Conservation (phyloP, 2,888 invertebrate species). For the Drosophila cognata region DNA sequence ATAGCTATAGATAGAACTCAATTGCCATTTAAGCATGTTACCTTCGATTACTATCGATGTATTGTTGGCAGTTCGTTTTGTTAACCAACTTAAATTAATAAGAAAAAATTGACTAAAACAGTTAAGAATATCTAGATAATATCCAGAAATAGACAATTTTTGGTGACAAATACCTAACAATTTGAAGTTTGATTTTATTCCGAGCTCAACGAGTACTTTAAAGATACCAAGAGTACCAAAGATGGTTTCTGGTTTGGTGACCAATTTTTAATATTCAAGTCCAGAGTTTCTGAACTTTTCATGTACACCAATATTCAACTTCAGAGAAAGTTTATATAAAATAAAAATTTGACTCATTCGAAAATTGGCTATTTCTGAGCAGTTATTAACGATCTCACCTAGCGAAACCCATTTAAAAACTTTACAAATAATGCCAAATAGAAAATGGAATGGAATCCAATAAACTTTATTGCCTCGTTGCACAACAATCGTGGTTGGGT, state of each 20-base stretch:
- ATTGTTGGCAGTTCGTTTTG: background rate
- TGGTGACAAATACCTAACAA: accelerated
- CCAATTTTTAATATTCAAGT: background rate
- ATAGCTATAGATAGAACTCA: background rate
- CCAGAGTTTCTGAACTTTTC: background rate
- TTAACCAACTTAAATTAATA: background rate
- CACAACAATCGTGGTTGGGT: conserved; percentile 52
- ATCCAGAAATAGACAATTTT: background rate
- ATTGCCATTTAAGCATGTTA: conserved; percentile 9
- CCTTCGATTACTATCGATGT: background rate
- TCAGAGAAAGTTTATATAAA: background rate
- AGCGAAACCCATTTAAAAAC: background rate
- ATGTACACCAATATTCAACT: background rate
- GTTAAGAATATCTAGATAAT: background rate
- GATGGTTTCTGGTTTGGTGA: background rate
- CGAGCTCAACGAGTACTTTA: background rate
- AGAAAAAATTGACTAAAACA: background rate
- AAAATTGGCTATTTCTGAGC: background rate
- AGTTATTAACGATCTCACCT: background rate
- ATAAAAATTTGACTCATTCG: too few species aligned
- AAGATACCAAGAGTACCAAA: background rate
- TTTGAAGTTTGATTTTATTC: background rate
- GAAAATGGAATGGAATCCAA: conserved; percentile 41
- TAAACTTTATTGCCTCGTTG: conserved; percentile 65
- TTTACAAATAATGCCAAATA: conserved; percentile 3